These are phyloP conservation scores for Triplophysa siluroides DNA, from an alignment of 2,113 vertebrate genomes.

Conservation along the genomic window DNA sequence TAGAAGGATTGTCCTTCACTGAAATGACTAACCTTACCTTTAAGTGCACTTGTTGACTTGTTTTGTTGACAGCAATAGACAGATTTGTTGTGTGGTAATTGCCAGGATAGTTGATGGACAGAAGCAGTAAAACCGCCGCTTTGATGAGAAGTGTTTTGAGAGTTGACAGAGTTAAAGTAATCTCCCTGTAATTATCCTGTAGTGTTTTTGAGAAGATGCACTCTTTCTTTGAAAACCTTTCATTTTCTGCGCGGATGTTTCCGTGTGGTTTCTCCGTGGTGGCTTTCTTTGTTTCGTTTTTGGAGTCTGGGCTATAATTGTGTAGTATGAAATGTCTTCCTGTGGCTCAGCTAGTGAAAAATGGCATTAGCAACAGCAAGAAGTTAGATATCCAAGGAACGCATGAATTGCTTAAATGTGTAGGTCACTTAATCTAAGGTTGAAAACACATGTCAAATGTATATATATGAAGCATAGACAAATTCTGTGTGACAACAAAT, in stretches of 20 bases:
- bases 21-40: too few species aligned
- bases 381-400: too few species aligned
- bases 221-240: conserved; percentile 30
- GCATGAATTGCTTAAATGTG: too few species aligned
- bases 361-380: too few species aligned
- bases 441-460: too few species aligned
- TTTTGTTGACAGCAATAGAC: not conserved
- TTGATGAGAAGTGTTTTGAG: conserved; percentile 3
- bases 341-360: too few species aligned
- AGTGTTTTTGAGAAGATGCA: conserved; percentile 27
- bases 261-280: not conserved
- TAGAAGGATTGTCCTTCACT: too few species aligned
- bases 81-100: not conserved
- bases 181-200: conserved; percentile 30
- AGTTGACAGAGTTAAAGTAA: not conserved
- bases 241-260: conserved; percentile 46
- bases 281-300: not conserved
- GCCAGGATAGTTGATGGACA: not conserved
- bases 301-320: conserved; percentile 53
- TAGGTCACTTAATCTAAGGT: too few species aligned
- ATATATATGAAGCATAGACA: too few species aligned
- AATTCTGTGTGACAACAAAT: conserved; percentile 25
- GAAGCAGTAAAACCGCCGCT: not conserved
- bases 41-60: not conserved
- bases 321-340: not conserved